Base-by-base conservation (phyloP, 2,113 vertebrate species). In the Oncorhynchus gorbuscha region DNA sequence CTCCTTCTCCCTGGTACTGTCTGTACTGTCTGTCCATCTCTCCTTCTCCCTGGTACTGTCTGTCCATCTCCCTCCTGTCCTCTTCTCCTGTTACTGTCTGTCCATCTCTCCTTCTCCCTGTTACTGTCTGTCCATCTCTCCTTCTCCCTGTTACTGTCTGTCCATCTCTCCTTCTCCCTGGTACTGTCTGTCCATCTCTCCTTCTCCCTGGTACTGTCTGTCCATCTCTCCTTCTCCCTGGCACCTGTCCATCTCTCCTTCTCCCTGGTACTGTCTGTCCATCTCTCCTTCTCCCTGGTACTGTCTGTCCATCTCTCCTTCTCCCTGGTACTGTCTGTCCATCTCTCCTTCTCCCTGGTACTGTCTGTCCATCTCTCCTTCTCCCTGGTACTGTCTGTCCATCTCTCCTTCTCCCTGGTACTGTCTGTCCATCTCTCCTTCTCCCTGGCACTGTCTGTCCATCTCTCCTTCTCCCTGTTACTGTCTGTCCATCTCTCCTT, bases 41-140 rank as follows among this genome's bases (percentile, higher is more conserved):
- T n/a, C n/a, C 65, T 72, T 51, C 70, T 80, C 51, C 65, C 77
- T 78, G 81, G 78, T 83, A 72, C 73, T 8, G 26, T 39, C 73
- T 30, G 55, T 22, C 72, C n/a, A 5, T 45, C 72, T 2, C n/a
- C n/a, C n/a, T n/a, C n/a, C n/a, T n/a, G n/a, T n/a, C n/a, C n/a
- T n/a, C 65, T 72, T 51, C 70, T 80, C 65, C 77, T 78, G 81
- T 77, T 83, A 72, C 73, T 8, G 26, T 39, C 73, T 30, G 55
- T 22, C 72, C n/a, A 5, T 45, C 72, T 2, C n/a, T n/a, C n/a
- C 65, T 72, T 51, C 70, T 80, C 51, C 65, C 77, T 78, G 81
- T 77, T 83, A 72, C 73, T 8, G 26, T 39, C 73, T 30, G 55
- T 22, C 72, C n/a, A 5, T 45, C 72, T 2, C n/a, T n/a, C n/a